These are phyloP conservation scores for Calcarius lapponicus DNA, from an alignment of 2,797 vertebrate genomes.

Conservation along the genomic window DNA sequence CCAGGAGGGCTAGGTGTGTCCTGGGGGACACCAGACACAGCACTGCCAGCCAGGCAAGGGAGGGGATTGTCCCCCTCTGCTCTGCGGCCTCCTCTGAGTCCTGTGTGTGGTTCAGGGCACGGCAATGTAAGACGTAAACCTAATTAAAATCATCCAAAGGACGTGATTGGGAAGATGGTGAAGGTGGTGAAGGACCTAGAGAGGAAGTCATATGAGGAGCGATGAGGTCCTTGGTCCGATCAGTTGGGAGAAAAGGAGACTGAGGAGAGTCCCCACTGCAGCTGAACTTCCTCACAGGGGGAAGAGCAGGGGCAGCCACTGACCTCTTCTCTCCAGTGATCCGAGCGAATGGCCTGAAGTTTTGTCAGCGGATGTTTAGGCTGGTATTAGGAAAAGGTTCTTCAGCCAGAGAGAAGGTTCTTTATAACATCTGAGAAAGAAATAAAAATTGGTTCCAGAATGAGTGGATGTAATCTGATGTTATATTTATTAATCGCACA, in stretches of 20 bases:
- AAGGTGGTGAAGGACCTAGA: not conserved
- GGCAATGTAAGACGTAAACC: not conserved
- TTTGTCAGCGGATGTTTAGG: not conserved
- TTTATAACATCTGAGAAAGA: not conserved
- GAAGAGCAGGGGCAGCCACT: not conserved
- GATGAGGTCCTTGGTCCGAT: not conserved
- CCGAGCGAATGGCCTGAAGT: not conserved
- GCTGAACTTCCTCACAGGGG: not conserved
- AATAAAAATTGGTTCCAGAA: not conserved
- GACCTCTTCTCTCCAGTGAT: not conserved
- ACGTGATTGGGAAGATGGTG: not conserved
- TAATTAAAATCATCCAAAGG: not conserved
- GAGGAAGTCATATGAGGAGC: accelerated
- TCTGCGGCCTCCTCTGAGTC: accelerated
- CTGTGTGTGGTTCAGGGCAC: not conserved
- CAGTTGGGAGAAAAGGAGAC: not conserved
- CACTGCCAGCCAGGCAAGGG: accelerated
- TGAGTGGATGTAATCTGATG: not conserved
- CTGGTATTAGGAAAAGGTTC: not conserved
- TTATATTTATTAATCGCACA: not conserved
- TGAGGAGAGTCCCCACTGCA: not conserved
- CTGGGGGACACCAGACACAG: not conserved
- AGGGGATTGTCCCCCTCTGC: accelerated
- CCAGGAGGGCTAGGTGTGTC: accelerated
- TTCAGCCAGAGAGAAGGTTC: not conserved